Base-by-base conservation (phyloP, 2,113 vertebrate species). In the Heterotilapia buettikoferi region DNA sequence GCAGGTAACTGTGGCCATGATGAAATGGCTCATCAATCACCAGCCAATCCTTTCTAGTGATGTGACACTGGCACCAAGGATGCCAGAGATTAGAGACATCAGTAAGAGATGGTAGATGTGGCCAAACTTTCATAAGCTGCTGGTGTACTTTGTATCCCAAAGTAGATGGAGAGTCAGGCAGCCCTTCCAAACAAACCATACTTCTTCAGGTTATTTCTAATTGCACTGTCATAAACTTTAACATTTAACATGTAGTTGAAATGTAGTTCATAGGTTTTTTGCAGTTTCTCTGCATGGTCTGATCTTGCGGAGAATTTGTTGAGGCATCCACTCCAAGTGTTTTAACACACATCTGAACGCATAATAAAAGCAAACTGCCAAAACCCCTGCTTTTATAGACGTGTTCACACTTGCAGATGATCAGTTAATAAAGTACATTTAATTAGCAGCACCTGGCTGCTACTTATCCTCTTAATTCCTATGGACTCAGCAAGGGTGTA, bases 11-110 rank as follows among this genome's bases (percentile, higher is more conserved):
- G 86, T 91, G 93, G 84, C 91, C 83, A 87, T 91, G 93, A 95
- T 95, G 95, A 86, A 90, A 96, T 92, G 92, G 91, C 89, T 93
- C 96, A 96, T 97, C 97, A 96, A 95, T 96, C 96, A 96, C 93
- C 45, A 11, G 16, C 43, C 92, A 90, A 91, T 87, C 89, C 79
- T 90, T 90, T 93, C 91, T 94, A 83, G 61, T 68, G 79, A 38
- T 63, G 40, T 40, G 68, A 94, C 90, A 90, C 73, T 63, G n/a
- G 19, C 43, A 26, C 24, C 38, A 78, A 80, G 47, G 86, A 57
- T 56, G 40, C 59, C 26, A n/a, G 33, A 84, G 68, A 83, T 86
- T 71, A 50, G 29, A 80, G 79, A 90, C 31, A 9, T 56, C 50
- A 33, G 50, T 61, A 63, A 89, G 14, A 78, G 26, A 52, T 78